phyloP scores from a whole-genome alignment of 2,797 vertebrate genomes.

The Cirrhinus mrigala region DNA sequence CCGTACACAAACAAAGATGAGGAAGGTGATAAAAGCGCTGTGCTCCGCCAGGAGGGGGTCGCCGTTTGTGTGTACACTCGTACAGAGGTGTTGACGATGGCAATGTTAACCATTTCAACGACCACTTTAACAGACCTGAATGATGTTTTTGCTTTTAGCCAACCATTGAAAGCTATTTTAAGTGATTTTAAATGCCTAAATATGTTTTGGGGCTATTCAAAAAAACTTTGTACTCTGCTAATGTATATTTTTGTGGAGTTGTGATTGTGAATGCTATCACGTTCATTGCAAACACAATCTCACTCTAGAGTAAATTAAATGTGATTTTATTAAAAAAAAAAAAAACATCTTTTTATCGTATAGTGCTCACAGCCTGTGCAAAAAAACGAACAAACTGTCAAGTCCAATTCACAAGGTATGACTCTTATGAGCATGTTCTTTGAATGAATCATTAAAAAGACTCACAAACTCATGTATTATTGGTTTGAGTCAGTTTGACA shows the following conservation, averaged over 20 bases:
- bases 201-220: neutral
- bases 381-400: neutral
- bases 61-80: slow-evolving; percentile 42
- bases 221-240: neutral
- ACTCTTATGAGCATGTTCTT: neutral
- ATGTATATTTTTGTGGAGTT: neutral
- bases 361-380: neutral
- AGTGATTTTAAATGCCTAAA: neutral
- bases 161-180: neutral
- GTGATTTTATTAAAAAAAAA: too few relatives aligned
- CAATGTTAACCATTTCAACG: neutral
- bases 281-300: neutral
- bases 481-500: neutral
- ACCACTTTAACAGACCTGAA: neutral
- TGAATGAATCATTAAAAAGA: neutral
- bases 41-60: slow-evolving; percentile 28
- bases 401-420: neutral
- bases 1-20: slow-evolving; percentile 56
- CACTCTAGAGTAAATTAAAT: neutral
- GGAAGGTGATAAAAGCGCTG: slow-evolving; percentile 55
- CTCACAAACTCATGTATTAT: neutral
- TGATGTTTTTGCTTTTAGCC: neutral
- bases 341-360: too few relatives aligned
- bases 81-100: slow-evolving; percentile 29
- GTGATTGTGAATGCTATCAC: neutral